Evolutionary conservation across 2,113 vertebrate genomes (phyloP).

Genomic region (Gadus chalcogrammus): DNA sequence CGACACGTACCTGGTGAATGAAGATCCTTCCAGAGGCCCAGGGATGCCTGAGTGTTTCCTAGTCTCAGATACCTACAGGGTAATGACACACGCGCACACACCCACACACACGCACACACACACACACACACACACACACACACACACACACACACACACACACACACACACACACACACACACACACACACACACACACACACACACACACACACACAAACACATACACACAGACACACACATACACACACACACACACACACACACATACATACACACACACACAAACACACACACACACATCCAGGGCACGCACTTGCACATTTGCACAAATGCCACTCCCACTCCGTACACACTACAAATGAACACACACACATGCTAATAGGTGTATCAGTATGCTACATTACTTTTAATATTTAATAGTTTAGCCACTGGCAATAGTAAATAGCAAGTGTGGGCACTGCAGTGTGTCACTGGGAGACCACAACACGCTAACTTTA

Average conservation of each 20-base stretch:
- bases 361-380: constrained; percentile 48
- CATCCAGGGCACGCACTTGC: not conserved
- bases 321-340: not conserved
- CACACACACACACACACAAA: not conserved
- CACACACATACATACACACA: not conserved
- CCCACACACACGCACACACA: not conserved
- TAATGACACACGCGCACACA: constrained; percentile 41
- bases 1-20: constrained; percentile 78
- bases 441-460: constrained; percentile 57
- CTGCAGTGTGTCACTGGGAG: constrained; percentile 51
- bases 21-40: constrained; percentile 73
- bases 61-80: constrained; percentile 78
- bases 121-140: constrained; percentile 19
- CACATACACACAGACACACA: constrained; percentile 3
- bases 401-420: constrained; percentile 65
- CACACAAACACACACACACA: not conserved
- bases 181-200: constrained; percentile 11
- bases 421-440: constrained; percentile 59
- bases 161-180: constrained; percentile 6
- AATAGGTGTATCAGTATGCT: constrained; percentile 60
- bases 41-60: constrained; percentile 80
- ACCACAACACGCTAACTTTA: constrained; percentile 64
- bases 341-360: too few relatives aligned
- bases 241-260: constrained; percentile 2
- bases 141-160: constrained; percentile 2